A percentile compares a stretch with the other conserved stretches of the same genome.
phyloP scores from a whole-genome alignment of 2,113 vertebrate genomes.

The Etheostoma cragini region DNA sequence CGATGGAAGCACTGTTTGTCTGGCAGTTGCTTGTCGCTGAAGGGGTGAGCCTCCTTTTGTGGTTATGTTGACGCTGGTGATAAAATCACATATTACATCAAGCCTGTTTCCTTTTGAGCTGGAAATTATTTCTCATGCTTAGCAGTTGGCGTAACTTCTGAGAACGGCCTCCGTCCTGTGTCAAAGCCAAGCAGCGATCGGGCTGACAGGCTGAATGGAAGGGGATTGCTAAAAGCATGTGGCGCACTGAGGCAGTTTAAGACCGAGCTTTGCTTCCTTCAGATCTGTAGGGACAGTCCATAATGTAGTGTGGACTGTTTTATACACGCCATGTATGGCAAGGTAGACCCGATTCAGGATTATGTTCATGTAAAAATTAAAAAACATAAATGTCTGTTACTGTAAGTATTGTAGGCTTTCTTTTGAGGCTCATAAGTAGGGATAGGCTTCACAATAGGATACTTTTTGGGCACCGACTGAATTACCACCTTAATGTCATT shows the following conservation, averaged over 20 bases:
- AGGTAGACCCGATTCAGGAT: background rate
- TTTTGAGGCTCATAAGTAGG: too few species aligned
- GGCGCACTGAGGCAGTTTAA: background rate
- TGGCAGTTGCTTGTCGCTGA: conserved; percentile 2
- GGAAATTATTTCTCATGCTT: conserved; percentile 43
- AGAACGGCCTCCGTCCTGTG: conserved; percentile 15
- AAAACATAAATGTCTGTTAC: background rate
- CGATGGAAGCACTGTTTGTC: conserved; percentile 32
- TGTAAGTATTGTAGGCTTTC: too few species aligned
- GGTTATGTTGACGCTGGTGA: conserved; percentile 23
- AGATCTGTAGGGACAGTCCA: background rate
- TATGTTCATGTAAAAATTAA: background rate
- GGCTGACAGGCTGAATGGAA: conserved; percentile 33
- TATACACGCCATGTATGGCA: background rate
- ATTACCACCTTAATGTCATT: too few species aligned
- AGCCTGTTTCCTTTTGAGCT: conserved; percentile 35
- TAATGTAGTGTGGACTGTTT: background rate
- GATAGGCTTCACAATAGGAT: too few species aligned
- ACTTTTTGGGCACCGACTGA: too few species aligned
- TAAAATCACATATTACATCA: conserved; percentile 42
- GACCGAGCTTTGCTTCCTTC: conserved; percentile 11
- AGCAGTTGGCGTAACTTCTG: conserved; percentile 16
- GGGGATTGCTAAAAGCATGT: conserved; percentile 24
- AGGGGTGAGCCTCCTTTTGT: conserved; percentile 20
- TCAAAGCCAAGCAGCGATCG: conserved; percentile 15